Conservation (phyloP, 1,140 invertebrate genomes). For the Drosophila leontia region DNA sequence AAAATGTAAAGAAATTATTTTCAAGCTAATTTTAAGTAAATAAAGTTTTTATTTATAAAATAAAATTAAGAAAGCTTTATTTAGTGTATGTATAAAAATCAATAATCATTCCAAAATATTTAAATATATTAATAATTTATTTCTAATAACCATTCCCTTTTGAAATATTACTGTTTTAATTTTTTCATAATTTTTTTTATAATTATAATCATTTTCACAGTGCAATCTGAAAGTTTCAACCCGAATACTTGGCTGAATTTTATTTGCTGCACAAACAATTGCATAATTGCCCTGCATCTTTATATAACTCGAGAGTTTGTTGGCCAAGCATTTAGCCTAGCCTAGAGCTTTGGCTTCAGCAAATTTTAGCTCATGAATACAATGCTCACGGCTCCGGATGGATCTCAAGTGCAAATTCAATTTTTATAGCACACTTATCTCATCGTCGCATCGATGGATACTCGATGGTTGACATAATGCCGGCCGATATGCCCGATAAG, state of each 20-base stretch:
- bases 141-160: too few relatives aligned
- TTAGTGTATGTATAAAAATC: neutral
- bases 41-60: too few relatives aligned
- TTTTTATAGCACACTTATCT: slow-evolving; percentile 63
- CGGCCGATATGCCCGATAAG: slow-evolving; percentile 71
- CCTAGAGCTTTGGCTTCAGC: slow-evolving; percentile 6
- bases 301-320: slow-evolving; percentile 64
- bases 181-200: neutral
- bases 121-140: neutral
- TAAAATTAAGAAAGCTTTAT: too few relatives aligned
- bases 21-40: neutral
- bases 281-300: slow-evolving; percentile 72
- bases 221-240: slow-evolving; percentile 48
- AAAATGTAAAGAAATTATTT: too few relatives aligned
- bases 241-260: slow-evolving; percentile 66
- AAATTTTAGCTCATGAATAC: slow-evolving; percentile 43
- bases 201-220: neutral
- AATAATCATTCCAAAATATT: neutral
- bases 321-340: slow-evolving; percentile 55
- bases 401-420: slow-evolving; percentile 55
- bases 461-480: slow-evolving; percentile 70
- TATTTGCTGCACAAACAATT: slow-evolving; percentile 81
- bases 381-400: slow-evolving; percentile 12
- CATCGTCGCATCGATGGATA: slow-evolving; percentile 24
- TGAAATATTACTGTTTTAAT: too few relatives aligned